Conservation (phyloP, 2,113 vertebrate genomes). For the Chinchilla lanigera region DNA sequence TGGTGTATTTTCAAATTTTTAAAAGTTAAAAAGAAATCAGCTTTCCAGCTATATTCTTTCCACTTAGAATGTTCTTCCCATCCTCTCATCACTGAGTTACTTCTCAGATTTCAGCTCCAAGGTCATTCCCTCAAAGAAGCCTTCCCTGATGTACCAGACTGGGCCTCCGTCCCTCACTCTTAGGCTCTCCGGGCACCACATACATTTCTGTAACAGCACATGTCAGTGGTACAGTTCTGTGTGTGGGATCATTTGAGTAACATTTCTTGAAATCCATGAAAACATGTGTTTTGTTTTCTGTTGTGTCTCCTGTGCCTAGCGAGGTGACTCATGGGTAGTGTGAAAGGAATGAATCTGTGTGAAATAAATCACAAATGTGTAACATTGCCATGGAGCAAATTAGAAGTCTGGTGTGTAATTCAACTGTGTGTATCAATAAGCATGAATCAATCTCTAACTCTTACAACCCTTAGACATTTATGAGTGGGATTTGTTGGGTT, state of each 20-base stretch:
- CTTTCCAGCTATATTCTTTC: not conserved
- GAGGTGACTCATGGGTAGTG: not conserved
- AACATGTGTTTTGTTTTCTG: not conserved
- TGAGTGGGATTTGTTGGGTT: not conserved
- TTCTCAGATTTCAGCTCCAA: not conserved
- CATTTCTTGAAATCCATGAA: not conserved
- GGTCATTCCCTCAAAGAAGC: not conserved
- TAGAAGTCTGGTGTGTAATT: not conserved
- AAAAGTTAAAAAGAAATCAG: not conserved
- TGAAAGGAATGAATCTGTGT: not conserved
- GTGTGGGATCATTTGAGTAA: not conserved
- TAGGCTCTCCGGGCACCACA: not conserved
- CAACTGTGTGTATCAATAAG: not conserved
- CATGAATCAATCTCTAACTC: not conserved
- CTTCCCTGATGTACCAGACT: not conserved
- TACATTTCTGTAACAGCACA: not conserved
- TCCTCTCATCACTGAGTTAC: not conserved
- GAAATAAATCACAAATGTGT: not conserved
- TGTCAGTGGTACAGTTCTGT: not conserved
- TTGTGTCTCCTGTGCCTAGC: not conserved
- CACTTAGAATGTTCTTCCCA: not conserved
- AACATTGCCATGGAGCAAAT: not conserved
- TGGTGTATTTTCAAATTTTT: not conserved
- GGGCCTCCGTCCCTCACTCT: not conserved
- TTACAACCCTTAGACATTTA: not conserved